Percentiles rank a stretch among this genome's conserved stretches.
These are phyloP conservation scores for Tetraneura akinire DNA, from an alignment of 1,140 invertebrate species.

Conservation along the genomic window DNA sequence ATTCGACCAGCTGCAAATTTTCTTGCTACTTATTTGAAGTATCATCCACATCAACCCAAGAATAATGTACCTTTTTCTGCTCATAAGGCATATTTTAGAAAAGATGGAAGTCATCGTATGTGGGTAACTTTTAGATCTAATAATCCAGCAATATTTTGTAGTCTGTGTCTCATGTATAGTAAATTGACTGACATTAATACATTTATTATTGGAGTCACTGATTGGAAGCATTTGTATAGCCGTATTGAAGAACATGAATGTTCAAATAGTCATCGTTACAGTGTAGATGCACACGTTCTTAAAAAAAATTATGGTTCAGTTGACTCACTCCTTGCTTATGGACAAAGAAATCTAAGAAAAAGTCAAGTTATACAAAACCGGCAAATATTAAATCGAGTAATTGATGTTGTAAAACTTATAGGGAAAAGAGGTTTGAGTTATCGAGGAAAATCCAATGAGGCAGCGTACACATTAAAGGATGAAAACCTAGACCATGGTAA, in stretches of 20 bases:
- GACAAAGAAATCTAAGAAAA: slow-evolving; percentile 20
- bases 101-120: slow-evolving; percentile 12
- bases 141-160: background rate
- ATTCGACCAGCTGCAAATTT: background rate
- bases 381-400: slow-evolving; percentile 19
- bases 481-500: slow-evolving; percentile 25
- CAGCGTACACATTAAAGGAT: slow-evolving; percentile 33
- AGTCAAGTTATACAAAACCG: slow-evolving; percentile 3
- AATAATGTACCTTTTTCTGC: slow-evolving; percentile 9
- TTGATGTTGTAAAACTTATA: slow-evolving; percentile 32
- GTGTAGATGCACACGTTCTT: slow-evolving; percentile 15
- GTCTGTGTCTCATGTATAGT: background rate
- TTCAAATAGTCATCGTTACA: background rate
- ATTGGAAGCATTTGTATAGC: slow-evolving; percentile 20
- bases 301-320: background rate
- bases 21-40: background rate
- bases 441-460: slow-evolving; percentile 28
- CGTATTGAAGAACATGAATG: slow-evolving; percentile 10
- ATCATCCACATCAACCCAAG: slow-evolving; percentile 6
- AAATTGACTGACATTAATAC: slow-evolving; percentile 2
- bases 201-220: background rate
- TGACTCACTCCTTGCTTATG: background rate
- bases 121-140: background rate
- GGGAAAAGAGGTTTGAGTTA: slow-evolving; percentile 28
- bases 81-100: background rate